Evolutionary conservation across 2,888 invertebrate species (phyloP), one percentile per base, ranked within the genome.

Genomic region (Rhamphomyia laevipes): DNA sequence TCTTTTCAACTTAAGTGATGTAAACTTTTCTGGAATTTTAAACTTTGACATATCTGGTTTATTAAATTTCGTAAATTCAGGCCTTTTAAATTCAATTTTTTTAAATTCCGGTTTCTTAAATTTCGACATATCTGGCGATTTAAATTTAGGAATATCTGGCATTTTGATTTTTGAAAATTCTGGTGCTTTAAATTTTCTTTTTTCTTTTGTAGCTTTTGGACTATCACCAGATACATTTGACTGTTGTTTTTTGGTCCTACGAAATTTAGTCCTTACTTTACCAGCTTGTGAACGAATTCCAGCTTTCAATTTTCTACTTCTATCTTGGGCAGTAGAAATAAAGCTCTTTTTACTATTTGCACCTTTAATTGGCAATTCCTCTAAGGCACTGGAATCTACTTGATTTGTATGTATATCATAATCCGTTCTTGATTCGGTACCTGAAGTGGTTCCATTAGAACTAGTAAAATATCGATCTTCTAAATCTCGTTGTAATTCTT

Each of bases 221-320:
- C 67, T 71, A 4, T 60, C 61, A 4, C 60, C 61, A 6, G 65
- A 63, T 12, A 62, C 60, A 5, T 62, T 57, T 37, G 66, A 65
- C 41, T 59, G 60, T 11, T 59, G 56, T 44, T 74, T 68, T 63
- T 77, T 78, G 7, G 81, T 77, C 53, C 72, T 77, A 60, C 79
- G 77, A 49, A 85, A 63, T 63, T 82, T 82, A 1, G 77, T 77
- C 64, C 80, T 81, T 27, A 89, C 65, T 67, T 82, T 84, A 27
- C 80, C 83, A 15, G 86, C 85, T 64, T 86, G 84, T 37, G 72
- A 75, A 58, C 78, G 80, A 44, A 86, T 59, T 56, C 81, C 81
- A 33, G 82, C 79, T 57, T 82, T 80, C 61, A 82, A 73, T 61
- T 74, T 79, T 45, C 65, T 61, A 13, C 70, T 73, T 58, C 77